Base-by-base conservation (phyloP, 1,140 invertebrate species). In the Aphis gossypii region DNA sequence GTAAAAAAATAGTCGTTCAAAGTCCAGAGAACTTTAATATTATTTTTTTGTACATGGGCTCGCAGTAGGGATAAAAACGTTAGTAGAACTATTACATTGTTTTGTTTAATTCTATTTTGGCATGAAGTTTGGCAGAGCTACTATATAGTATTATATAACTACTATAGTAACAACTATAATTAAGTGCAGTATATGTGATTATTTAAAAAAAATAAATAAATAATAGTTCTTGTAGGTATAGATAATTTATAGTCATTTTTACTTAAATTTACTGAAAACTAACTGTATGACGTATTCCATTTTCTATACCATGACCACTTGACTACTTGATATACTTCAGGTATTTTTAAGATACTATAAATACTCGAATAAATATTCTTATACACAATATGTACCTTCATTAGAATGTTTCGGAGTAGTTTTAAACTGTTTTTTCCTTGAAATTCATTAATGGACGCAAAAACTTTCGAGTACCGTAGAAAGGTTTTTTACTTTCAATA, bases 371-470 rank as follows among this genome's bases (percentile, higher is more conserved):
- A 54, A 88, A 88, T 35, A 51, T 88, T n/a, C 8, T 35, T 54
- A 9, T 54, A 21, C n/a, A 54, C n/a, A 51, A 88, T 88, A 35
- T 48, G 38, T 48, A 51, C 18, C 20, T n/a, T 51, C 8, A 54
- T 35, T 54, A 88, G n/a, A 88, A 54, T 38, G 5, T 88, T 48
- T 88, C 20, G 18, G 20, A 88, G 46, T 51, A 35, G 87, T 88
- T 88, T 88, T 51, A 51, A 88, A 54, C 87, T 23, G 46, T 88
- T 48, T 88, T 87, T 88, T 51, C 35, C 20, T 88, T 35, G 18
- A 87, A 46, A 48, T 51, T 88, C 87, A 54, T 88, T 54, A 88
- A 88, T 88, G 87, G 87, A 35, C n/a, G 87, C 46, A 87, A 51
- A 88, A 88, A 88, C 87, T 88, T 88, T 35, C 30, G n/a, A 88